A percentile compares a stretch with the other conserved stretches of the same genome.
phyloP scores from a whole-genome alignment of 2,888 invertebrate species.

The Dasypogon diadema region DNA sequence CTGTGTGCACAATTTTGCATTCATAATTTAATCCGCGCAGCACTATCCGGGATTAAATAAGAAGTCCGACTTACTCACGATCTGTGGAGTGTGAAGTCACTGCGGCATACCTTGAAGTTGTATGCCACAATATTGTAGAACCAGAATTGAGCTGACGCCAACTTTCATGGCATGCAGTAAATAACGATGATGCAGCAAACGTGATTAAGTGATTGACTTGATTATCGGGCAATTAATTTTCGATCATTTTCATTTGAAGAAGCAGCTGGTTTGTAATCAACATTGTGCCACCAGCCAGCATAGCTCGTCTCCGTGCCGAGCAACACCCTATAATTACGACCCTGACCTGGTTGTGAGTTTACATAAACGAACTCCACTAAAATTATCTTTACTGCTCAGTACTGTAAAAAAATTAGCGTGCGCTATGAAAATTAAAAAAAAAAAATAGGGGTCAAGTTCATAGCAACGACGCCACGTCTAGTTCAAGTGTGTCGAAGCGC shows the following conservation, averaged over 20 bases:
- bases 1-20: not conserved
- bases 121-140: not conserved
- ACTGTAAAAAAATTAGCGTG: too few relatives aligned
- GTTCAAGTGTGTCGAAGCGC: not conserved
- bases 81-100: not conserved
- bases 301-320: too few relatives aligned
- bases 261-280: not conserved
- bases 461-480: too few relatives aligned
- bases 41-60: not conserved
- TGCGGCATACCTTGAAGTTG: not conserved
- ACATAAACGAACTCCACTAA: too few relatives aligned
- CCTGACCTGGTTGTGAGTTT: too few relatives aligned
- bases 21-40: not conserved
- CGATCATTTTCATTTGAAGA: not conserved
- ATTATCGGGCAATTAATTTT: not conserved
- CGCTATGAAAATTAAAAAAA: too few relatives aligned
- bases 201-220: not conserved
- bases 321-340: too few relatives aligned
- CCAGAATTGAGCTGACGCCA: not conserved
- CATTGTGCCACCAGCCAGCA: not conserved
- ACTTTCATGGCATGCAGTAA: not conserved
- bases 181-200: not conserved
- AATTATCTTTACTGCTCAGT: not conserved
- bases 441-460: not conserved
- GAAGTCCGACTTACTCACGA: too few relatives aligned